Evolutionary conservation across 2,113 vertebrate species (phyloP), one percentile per base, ranked within the genome.

Genomic region (Pseudopipra pipra): DNA sequence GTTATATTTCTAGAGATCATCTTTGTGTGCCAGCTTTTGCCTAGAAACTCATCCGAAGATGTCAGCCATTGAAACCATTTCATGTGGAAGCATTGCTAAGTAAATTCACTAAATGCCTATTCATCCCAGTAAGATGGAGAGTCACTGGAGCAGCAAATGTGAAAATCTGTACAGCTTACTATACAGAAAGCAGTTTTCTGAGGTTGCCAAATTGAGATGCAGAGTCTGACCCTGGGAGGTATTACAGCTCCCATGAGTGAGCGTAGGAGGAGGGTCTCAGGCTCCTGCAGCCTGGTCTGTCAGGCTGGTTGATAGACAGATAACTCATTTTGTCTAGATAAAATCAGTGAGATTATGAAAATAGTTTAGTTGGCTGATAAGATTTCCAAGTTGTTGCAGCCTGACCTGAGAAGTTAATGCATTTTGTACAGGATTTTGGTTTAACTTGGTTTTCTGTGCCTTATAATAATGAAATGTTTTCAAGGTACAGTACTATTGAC

Each of bases 41-140:
- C 96, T 96, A 84, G 94, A 96, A 95, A 93, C 85, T 79, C 94
- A 90, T 89, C 65, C 74, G 3, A 95, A 96, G 95, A 97, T 97
- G 96, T 98, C 93, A 85, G 82, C 97, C 96, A 97, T 98, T 98
- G 97, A 98, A 97, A 93, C 54, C 92, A 97, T 96, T 96, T 98
- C 98, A 98, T 98, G 98, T 98, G 98, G 98, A 98, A 98, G 97
- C 94, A 98, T 97, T 71, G 89, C 98, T 98, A 97, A 98, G 97
- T 98, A 98, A 98, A 98, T 98, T 97, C 95, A 56, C 96, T 98
- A 97, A 98, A 98, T 98, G 97, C 95, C 97, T 93, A 97, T 98
- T 98, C 98, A 97, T 97, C 96, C 96, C 93, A 78, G 51, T 94
- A 95, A 97, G 97, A 98, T 93, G 90, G 95, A 85, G 92, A 95